These are phyloP conservation scores for Globicephala melas DNA, from an alignment of 2,113 vertebrate genomes.

Conservation along the genomic window DNA sequence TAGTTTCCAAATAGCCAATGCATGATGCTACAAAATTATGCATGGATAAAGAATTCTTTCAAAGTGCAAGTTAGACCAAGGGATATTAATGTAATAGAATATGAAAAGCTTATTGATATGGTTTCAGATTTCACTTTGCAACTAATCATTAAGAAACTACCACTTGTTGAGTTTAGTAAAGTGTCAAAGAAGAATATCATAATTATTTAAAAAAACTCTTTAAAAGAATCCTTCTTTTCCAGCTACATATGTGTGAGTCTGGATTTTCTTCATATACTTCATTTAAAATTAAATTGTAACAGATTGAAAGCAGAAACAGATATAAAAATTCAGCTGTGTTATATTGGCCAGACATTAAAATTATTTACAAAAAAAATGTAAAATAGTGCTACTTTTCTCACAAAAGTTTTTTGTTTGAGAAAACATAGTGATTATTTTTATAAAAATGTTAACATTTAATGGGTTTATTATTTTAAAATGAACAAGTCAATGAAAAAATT, in stretches of 20 bases:
- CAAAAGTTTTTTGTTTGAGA: background rate
- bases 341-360: background rate
- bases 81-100: background rate
- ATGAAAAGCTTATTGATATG: background rate
- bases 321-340: background rate
- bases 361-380: background rate
- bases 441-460: background rate
- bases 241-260: background rate
- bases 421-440: background rate
- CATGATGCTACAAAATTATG: background rate
- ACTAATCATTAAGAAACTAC: background rate
- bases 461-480: background rate
- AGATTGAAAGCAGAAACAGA: background rate
- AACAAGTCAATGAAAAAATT: background rate
- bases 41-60: background rate
- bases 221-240: background rate
- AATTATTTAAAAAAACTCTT: constrained; percentile 8
- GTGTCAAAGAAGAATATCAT: background rate
- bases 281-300: background rate
- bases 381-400: background rate
- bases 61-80: background rate
- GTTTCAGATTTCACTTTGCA: constrained; percentile 16
- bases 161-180: constrained; percentile 5
- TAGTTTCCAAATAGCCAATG: constrained; percentile 7
- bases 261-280: background rate